Evolutionary conservation across 2,888 invertebrate genomes (phyloP).

Genomic region (Ophion slaviceki): DNA sequence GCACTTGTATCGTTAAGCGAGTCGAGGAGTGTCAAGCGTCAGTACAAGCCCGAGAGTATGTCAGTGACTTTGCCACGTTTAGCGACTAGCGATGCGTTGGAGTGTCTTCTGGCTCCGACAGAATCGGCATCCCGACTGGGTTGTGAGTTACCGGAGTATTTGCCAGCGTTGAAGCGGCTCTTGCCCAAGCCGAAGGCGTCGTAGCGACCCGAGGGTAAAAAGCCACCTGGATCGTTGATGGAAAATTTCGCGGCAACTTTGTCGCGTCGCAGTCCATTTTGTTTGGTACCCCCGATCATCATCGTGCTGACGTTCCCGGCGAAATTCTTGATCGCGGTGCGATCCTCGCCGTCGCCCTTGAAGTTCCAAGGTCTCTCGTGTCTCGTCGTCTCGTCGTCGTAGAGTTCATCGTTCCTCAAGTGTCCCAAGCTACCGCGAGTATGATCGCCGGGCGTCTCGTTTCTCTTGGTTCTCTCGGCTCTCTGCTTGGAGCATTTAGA

Average conservation of each 20-base stretch:
- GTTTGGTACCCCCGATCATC: slow-evolving; percentile 4
- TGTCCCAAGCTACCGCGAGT: slow-evolving; percentile 66
- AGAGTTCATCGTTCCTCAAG: slow-evolving; percentile 77
- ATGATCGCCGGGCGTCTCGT: slow-evolving; percentile 69
- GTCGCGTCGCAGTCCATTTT: slow-evolving; percentile 65
- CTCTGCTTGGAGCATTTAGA: slow-evolving; percentile 64
- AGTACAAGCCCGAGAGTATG: slow-evolving; percentile 81
- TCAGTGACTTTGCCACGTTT: slow-evolving; percentile 82
- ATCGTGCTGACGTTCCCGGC: slow-evolving; percentile 37
- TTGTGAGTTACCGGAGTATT: slow-evolving; percentile 77
- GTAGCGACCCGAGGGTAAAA: slow-evolving; percentile 75
- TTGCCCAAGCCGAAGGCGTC: slow-evolving; percentile 81
- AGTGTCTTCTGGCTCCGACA: slow-evolving; percentile 72
- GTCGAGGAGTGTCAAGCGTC: slow-evolving; percentile 49
- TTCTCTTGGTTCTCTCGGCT: slow-evolving; percentile 50
- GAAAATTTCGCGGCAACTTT: slow-evolving; percentile 70
- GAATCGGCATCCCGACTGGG: slow-evolving; percentile 56
- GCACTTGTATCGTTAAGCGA: slow-evolving; percentile 35
- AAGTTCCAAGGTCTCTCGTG: slow-evolving; percentile 70
- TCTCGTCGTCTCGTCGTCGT: slow-evolving; percentile 70
- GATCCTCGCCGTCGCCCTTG: slow-evolving; percentile 69
- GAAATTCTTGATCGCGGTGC: slow-evolving; percentile 65
- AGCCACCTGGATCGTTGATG: slow-evolving; percentile 75
- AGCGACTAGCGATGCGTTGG: slow-evolving; percentile 72
- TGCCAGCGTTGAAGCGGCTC: slow-evolving; percentile 81